Evolutionary conservation across 1,140 invertebrate genomes (phyloP).

Genomic region (Zophobas atratus): DNA sequence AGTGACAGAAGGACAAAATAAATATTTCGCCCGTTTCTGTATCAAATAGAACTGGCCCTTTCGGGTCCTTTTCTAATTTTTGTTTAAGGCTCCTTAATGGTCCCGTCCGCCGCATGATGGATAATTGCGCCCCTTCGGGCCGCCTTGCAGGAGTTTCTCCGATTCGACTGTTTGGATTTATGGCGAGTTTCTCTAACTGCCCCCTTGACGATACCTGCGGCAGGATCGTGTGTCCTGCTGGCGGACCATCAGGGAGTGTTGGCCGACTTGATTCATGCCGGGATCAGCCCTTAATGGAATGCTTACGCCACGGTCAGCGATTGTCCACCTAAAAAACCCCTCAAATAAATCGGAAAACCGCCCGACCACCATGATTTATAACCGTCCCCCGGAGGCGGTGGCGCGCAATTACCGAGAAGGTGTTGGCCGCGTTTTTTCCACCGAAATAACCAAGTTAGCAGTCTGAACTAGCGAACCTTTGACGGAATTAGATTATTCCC

Average conservation of each 20-base stretch:
- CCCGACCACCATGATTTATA: constrained; percentile 55
- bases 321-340: constrained; percentile 61
- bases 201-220: constrained; percentile 64
- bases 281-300: constrained; percentile 65
- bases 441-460: constrained; percentile 16
- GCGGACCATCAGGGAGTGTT: constrained; percentile 57
- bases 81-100: too few relatives aligned
- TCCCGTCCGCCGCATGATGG: too few relatives aligned
- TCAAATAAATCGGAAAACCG: constrained; percentile 59
- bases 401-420: constrained; percentile 27
- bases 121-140: background rate
- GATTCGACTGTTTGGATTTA: constrained; percentile 59
- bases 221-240: constrained; percentile 52
- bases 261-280: constrained; percentile 64
- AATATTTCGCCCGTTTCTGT: too few relatives aligned
- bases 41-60: too few relatives aligned
- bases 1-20: too few relatives aligned
- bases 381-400: background rate
- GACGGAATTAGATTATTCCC: constrained; percentile 35
- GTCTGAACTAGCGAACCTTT: constrained; percentile 27
- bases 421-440: constrained; percentile 6
- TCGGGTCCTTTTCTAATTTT: too few relatives aligned
- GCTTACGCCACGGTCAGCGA: constrained; percentile 64
- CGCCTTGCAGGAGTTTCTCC: constrained; percentile 23
- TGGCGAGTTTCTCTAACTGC: constrained; percentile 62